A percentile compares a stretch with the other conserved stretches of the same genome.
phyloP scores from a whole-genome alignment of 2,888 invertebrate genomes.

The Lamellibrachia columna region DNA sequence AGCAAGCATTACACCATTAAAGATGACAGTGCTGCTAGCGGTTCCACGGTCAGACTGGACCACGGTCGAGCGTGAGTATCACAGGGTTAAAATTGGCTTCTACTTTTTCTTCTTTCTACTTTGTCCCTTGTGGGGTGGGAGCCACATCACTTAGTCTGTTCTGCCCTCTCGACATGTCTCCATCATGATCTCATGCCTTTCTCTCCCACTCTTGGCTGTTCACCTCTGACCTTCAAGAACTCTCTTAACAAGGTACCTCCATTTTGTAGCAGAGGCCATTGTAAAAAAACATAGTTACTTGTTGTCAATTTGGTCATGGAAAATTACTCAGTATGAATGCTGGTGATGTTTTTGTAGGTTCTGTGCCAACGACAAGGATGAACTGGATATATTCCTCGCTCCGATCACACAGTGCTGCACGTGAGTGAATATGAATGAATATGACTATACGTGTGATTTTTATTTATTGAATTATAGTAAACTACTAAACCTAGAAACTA shows the following conservation, averaged over 20 bases:
- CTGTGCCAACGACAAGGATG: constrained; percentile 40
- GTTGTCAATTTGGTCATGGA: neutral
- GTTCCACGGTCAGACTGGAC: constrained; percentile 43
- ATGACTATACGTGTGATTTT: too few species aligned
- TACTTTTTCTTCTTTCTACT: too few species aligned
- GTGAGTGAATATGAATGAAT: constrained; percentile 29
- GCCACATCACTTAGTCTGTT: too few species aligned
- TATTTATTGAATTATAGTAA: too few species aligned
- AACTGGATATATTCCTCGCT: constrained; percentile 41
- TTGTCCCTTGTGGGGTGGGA: too few species aligned
- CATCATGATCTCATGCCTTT: too few species aligned
- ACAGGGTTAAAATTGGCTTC: too few species aligned
- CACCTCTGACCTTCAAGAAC: too few species aligned
- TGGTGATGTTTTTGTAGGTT: constrained; percentile 32
- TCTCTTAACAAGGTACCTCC: too few species aligned
- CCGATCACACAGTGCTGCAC: constrained; percentile 45
- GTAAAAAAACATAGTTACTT: neutral
- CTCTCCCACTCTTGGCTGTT: too few species aligned
- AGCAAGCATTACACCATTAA: constrained; percentile 42
- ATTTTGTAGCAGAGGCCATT: neutral
- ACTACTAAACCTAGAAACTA: neutral
- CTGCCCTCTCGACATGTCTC: too few species aligned
- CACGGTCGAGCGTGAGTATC: constrained; percentile 44
- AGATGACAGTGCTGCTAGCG: constrained; percentile 38
- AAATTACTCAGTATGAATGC: neutral